phyloP scores from a whole-genome alignment of 1,140 invertebrate species.

The Macrobrachium nipponense region DNA sequence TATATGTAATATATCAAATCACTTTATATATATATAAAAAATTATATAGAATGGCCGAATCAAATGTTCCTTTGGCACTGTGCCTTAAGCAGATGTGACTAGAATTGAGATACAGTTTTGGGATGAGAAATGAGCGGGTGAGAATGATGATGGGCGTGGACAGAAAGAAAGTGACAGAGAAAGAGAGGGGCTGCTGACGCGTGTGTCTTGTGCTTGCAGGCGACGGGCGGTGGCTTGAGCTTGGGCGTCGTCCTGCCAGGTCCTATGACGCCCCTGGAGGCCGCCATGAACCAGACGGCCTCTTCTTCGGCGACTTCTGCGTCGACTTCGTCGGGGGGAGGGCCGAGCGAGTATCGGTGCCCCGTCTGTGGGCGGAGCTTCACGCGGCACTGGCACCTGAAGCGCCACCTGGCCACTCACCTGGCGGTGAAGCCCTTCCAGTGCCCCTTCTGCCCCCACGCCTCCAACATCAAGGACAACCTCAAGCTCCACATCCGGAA shows the following conservation, averaged over 20 bases:
- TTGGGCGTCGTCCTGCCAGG: conserved; percentile 3
- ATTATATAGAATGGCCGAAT: background rate
- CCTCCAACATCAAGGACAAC: conserved; percentile 64
- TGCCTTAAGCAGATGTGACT: background rate
- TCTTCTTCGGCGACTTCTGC: conserved; percentile 3
- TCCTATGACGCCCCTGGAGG: background rate
- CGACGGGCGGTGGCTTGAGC: background rate
- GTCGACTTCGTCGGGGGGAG: conserved; percentile 2
- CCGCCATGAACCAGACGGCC: background rate
- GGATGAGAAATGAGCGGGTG: background rate
- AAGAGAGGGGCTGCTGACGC: conserved; percentile 36
- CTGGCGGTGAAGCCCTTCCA: conserved; percentile 62
- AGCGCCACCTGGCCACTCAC: conserved; percentile 67
- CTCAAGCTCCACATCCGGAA: conserved; percentile 62
- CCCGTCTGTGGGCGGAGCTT: conserved; percentile 62
- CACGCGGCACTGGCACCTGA: conserved; percentile 66
- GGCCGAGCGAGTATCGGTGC: conserved; percentile 52
- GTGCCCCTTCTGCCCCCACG: conserved; percentile 70
- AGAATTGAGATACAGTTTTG: background rate
- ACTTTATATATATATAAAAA: background rate
- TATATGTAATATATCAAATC: no score
- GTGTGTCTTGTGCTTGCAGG: conserved; percentile 49
- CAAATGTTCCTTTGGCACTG: no score
- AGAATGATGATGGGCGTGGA: background rate
- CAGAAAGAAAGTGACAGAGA: background rate